Evolutionary conservation across 2,888 invertebrate genomes (phyloP).

Genomic region (Cactoblastis cactorum): DNA sequence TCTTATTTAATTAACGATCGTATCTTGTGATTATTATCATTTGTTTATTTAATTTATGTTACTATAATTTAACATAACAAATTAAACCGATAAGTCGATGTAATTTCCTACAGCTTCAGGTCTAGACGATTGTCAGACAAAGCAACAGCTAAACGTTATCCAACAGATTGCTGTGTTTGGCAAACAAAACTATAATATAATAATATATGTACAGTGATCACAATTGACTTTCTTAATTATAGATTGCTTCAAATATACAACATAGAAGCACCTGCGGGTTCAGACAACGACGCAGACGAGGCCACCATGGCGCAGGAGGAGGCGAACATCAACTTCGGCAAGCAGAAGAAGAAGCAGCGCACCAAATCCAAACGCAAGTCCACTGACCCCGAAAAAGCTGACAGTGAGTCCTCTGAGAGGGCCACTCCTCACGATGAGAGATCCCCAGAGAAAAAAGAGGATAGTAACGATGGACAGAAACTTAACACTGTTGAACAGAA

Average conservation of each 20-base stretch:
- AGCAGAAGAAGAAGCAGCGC: constrained; percentile 62
- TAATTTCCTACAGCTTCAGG: too few species aligned
- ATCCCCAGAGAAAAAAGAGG: constrained; percentile 52
- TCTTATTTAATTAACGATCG: too few species aligned
- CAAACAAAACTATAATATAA: too few species aligned
- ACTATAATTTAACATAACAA: too few species aligned
- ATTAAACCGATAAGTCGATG: too few species aligned
- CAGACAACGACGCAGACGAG: constrained; percentile 70
- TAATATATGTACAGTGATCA: neutral
- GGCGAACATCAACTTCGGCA: constrained; percentile 38
- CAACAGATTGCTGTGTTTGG: too few species aligned
- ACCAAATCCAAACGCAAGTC: constrained; percentile 67
- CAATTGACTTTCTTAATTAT: constrained; percentile 28
- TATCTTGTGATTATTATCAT: too few species aligned
- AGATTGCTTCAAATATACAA: constrained; percentile 89
- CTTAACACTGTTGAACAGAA: constrained; percentile 9
- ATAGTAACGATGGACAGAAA: constrained; percentile 20
- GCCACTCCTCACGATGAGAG: constrained; percentile 43
- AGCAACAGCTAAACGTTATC: too few species aligned
- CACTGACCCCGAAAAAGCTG: constrained; percentile 53
- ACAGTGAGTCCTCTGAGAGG: constrained; percentile 57
- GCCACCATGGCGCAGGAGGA: constrained; percentile 38
- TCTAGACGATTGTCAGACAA: too few species aligned
- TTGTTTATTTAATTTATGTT: too few species aligned
- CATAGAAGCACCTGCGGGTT: constrained; percentile 81